These are phyloP conservation scores for Anser brachyrhynchus DNA, from an alignment of 2,113 vertebrate genomes.

Conservation along the genomic window DNA sequence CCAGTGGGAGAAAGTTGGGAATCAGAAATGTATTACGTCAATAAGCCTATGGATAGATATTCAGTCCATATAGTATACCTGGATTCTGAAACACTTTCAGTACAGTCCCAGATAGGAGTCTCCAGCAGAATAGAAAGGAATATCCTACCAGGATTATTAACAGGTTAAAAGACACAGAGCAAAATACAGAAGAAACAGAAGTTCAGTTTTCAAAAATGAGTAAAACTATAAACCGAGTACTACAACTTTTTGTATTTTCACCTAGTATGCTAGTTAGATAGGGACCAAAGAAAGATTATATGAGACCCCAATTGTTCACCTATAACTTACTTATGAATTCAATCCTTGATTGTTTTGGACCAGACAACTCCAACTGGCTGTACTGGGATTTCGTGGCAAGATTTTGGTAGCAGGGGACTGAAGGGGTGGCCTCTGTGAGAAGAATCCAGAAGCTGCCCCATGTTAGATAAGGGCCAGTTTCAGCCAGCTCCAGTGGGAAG, in stretches of 20 bases:
- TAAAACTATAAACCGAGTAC: background rate
- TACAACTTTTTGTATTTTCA: background rate
- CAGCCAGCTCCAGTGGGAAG: background rate
- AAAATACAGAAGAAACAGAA: background rate
- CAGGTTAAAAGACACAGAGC: background rate
- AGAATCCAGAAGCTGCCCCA: no score
- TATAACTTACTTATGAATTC: background rate
- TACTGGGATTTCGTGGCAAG: background rate
- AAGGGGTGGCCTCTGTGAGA: no score
- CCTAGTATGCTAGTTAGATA: background rate
- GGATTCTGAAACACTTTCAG: background rate
- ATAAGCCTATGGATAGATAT: background rate
- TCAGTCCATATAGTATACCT: background rate
- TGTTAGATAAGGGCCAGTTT: no score
- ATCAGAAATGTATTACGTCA: background rate
- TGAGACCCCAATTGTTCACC: background rate
- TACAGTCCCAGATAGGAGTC: rapidly evolving
- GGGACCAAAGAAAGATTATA: background rate
- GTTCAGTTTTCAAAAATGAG: background rate
- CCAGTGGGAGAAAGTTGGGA: background rate
- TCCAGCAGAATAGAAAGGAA: background rate
- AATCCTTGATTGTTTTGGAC: background rate
- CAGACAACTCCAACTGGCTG: background rate
- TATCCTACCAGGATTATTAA: background rate
- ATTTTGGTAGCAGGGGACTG: no score